Percentiles rank a stretch among this genome's conserved stretches.
phyloP scores from a whole-genome alignment of 2,797 vertebrate genomes.

The Notamacropus eugenii region DNA sequence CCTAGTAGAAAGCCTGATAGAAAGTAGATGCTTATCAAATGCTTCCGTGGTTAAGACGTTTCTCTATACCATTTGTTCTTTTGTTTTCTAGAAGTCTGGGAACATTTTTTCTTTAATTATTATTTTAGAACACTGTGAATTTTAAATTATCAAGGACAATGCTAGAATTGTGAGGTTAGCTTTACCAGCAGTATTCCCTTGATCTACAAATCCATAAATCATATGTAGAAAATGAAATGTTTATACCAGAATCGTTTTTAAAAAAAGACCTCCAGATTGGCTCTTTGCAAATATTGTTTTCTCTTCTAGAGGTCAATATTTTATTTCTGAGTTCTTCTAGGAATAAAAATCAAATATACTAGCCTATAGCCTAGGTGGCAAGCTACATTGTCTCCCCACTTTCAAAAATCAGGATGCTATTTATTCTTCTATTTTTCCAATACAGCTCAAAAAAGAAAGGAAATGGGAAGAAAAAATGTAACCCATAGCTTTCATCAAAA shows the following conservation, averaged over 20 bases:
- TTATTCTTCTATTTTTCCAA: not conserved
- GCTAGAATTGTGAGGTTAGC: not conserved
- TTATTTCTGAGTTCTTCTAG: not conserved
- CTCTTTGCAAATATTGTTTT: not conserved
- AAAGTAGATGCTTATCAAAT: not conserved
- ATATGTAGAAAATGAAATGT: not conserved
- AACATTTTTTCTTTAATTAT: not conserved
- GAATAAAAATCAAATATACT: not conserved
- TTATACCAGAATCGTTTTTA: not conserved
- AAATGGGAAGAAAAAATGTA: not conserved
- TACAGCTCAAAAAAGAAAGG: not conserved
- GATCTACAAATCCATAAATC: not conserved
- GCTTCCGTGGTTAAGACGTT: not conserved
- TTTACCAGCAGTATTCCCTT: not conserved
- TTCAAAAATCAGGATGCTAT: not conserved
- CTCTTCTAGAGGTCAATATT: not conserved
- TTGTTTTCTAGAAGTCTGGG: not conserved
- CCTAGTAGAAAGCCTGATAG: not conserved
- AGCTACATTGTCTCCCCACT: not conserved
- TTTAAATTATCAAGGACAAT: not conserved
- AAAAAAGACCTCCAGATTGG: too few relatives aligned
- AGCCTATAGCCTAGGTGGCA: not conserved
- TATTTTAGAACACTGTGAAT: not conserved
- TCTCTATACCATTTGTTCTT: not conserved
- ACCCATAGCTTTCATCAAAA: not conserved